These are phyloP conservation scores for Prostheceraeus crozeri DNA, from an alignment of 2,888 invertebrate species.

Conservation along the genomic window DNA sequence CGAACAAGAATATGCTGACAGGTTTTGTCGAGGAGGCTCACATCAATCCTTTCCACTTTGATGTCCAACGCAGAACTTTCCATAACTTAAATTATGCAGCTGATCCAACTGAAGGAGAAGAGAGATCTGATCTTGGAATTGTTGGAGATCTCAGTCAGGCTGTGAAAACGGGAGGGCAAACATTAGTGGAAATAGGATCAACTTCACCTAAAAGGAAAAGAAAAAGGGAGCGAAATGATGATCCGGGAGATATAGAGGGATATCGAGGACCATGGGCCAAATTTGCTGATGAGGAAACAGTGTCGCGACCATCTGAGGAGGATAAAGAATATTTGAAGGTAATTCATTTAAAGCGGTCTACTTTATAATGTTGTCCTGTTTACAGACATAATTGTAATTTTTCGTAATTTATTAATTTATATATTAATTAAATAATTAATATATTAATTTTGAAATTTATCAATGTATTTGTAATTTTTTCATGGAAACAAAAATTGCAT, in stretches of 20 bases:
- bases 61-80: conserved; percentile 87
- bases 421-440: no score
- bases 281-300: conserved; percentile 76
- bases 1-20: conserved; percentile 78
- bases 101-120: conserved; percentile 77
- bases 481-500: no score
- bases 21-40: conserved; percentile 91
- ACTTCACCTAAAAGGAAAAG: conserved; percentile 59
- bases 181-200: conserved; percentile 77
- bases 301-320: conserved; percentile 76
- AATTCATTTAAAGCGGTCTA: no score
- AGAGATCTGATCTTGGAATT: no score
- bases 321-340: conserved; percentile 34
- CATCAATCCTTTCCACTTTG: conserved; percentile 91
- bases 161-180: conserved; percentile 65
- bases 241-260: conserved; percentile 82
- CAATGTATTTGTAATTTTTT: no score
- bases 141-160: no score
- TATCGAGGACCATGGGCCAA: conserved; percentile 97
- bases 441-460: no score
- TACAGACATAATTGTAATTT: no score
- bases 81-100: conserved; percentile 84
- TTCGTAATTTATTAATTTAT: no score
- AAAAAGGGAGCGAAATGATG: conserved; percentile 77
- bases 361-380: no score